phyloP scores from a whole-genome alignment of 2,888 invertebrate genomes.

The Synergus gifuensis region DNA sequence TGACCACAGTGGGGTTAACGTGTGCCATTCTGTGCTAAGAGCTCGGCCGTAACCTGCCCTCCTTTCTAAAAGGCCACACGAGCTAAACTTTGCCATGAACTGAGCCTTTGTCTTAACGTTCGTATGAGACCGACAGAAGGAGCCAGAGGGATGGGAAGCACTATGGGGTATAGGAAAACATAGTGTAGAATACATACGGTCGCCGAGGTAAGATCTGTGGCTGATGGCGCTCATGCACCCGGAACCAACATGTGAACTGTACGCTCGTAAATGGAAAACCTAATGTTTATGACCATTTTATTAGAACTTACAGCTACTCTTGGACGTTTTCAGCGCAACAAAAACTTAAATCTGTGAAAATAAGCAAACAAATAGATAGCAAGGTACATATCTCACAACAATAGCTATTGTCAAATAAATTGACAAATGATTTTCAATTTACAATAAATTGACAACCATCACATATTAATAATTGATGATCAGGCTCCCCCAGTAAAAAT shows the following conservation, averaged over 20 bases:
- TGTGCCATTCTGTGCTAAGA: constrained; percentile 22
- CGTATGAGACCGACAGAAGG: background rate
- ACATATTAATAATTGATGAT: too few relatives aligned
- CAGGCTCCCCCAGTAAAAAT: too few relatives aligned
- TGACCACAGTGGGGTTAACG: constrained; percentile 25
- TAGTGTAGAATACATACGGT: background rate
- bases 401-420: too few relatives aligned
- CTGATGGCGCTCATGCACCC: background rate
- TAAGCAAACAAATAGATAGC: too few relatives aligned
- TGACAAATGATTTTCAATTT: too few relatives aligned
- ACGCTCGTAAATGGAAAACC: background rate
- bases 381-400: too few relatives aligned
- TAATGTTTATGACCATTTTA: background rate
- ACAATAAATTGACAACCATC: too few relatives aligned
- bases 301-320: too few relatives aligned
- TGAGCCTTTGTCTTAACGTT: constrained; percentile 44
- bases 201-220: background rate
- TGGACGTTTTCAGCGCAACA: too few relatives aligned
- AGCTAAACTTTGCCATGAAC: constrained; percentile 59
- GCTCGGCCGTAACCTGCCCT: constrained; percentile 54
- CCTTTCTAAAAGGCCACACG: constrained; percentile 60
- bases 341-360: too few relatives aligned
- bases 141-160: background rate
- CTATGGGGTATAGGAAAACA: background rate
- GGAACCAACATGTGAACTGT: background rate